Conservation (phyloP, 2,113 vertebrate genomes). For the Spea bombifrons region DNA sequence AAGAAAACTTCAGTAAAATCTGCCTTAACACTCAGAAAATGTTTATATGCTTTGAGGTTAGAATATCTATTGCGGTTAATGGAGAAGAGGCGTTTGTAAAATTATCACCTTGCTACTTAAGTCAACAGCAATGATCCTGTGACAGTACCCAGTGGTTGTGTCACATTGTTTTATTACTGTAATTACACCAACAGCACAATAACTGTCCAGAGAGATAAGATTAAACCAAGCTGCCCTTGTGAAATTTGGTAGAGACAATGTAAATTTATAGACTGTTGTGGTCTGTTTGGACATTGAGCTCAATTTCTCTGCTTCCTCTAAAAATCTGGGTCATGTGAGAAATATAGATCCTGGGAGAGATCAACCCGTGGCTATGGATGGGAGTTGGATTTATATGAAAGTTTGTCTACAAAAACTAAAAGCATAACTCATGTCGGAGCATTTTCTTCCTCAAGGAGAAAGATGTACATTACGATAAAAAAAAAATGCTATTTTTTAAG, state of each 20-base stretch:
- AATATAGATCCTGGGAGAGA: slow-evolving; percentile 41
- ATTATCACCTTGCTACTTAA: slow-evolving; percentile 72
- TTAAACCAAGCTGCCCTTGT: slow-evolving; percentile 59
- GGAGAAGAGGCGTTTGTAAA: slow-evolving; percentile 62
- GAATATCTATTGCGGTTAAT: slow-evolving; percentile 51
- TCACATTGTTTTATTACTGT: slow-evolving; percentile 72
- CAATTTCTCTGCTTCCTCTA: slow-evolving; percentile 60
- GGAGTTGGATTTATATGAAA: slow-evolving; percentile 13
- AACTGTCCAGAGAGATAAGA: slow-evolving; percentile 71
- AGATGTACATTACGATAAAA: too few species aligned
- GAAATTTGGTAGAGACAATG: slow-evolving; percentile 58
- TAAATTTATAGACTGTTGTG: slow-evolving; percentile 65
- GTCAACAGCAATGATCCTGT: slow-evolving; percentile 63
- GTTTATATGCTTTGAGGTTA: slow-evolving; percentile 52
- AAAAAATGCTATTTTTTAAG: too few species aligned
- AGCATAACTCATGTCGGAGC: too few species aligned
- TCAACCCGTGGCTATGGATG: not conserved
- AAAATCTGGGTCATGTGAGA: slow-evolving; percentile 52
- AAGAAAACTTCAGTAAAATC: too few species aligned
- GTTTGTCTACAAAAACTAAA: too few species aligned
- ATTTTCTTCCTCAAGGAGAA: too few species aligned
- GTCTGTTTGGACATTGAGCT: slow-evolving; percentile 59
- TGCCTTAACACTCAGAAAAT: too few species aligned
- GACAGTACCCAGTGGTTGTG: slow-evolving; percentile 67
- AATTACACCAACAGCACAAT: slow-evolving; percentile 73